Evolutionary conservation across 2,113 vertebrate genomes (phyloP).

Genomic region (Cebus imitator): DNA sequence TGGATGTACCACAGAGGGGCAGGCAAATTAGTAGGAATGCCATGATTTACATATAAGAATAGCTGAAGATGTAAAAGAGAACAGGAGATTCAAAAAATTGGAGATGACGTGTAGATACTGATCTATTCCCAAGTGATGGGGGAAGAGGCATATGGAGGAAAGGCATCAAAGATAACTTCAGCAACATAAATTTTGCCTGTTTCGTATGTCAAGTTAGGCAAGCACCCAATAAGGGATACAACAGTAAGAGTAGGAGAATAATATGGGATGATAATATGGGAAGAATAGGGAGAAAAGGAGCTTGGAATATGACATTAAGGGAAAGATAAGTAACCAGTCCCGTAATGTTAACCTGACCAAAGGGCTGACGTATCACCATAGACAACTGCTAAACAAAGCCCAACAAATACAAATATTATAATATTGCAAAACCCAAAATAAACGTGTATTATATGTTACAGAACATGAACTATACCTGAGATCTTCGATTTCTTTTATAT

Average conservation of each 20-base stretch:
- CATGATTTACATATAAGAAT: neutral
- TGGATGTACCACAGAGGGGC: neutral
- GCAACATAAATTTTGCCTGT: neutral
- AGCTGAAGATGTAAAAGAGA: neutral
- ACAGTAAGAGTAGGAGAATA: neutral
- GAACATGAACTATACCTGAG: conserved; percentile 88
- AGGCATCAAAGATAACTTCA: neutral
- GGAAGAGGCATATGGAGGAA: neutral
- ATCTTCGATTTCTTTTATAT: conserved; percentile 99
- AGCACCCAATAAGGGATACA: neutral
- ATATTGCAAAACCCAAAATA: neutral
- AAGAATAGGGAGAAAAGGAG: neutral
- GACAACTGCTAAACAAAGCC: neutral
- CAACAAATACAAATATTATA: neutral
- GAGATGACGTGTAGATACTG: neutral
- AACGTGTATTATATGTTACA: neutral
- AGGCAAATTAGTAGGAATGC: neutral
- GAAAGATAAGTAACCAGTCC: neutral
- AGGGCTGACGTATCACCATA: neutral
- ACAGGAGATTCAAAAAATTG: neutral
- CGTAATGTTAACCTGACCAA: neutral
- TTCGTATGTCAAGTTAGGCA: neutral
- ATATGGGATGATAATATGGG: neutral
- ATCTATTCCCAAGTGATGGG: neutral
- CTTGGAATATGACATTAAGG: neutral